Percentiles rank a stretch among this genome's conserved stretches.
Conservation (phyloP, 2,888 invertebrate genomes). For the Acanthosepion lycidas region DNA sequence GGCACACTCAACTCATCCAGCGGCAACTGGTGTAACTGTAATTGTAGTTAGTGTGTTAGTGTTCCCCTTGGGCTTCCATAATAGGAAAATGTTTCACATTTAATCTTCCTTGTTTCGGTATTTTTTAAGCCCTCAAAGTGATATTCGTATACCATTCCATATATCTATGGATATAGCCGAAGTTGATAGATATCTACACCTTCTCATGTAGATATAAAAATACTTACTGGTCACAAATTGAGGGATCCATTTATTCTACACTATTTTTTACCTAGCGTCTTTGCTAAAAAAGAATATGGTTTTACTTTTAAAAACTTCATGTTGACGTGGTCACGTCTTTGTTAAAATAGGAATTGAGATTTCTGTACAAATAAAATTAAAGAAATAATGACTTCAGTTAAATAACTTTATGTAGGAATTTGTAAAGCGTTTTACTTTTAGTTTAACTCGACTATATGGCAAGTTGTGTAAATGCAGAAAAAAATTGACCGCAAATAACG, state of each 20-base stretch:
- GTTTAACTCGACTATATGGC: neutral
- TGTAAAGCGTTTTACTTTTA: neutral
- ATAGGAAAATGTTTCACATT: neutral
- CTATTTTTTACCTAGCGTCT: neutral
- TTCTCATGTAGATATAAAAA: neutral
- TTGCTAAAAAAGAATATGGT: neutral
- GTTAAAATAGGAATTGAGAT: neutral
- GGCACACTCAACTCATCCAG: neutral
- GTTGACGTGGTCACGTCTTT: neutral
- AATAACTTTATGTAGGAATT: neutral
- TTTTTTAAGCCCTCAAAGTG: neutral
- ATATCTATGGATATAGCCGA: neutral
- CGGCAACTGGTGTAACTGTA: neutral
- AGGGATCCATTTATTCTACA: neutral
- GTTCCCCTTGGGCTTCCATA: neutral
- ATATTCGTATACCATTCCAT: neutral
- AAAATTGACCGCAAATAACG: neutral
- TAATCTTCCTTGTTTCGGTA: neutral
- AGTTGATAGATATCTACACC: neutral
- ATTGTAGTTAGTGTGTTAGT: neutral
- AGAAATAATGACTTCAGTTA: neutral
- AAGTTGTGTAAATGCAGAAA: neutral
- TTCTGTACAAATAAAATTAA: neutral
- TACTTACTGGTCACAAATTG: neutral
- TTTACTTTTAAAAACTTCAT: neutral